These are phyloP conservation scores for Platyura marginata DNA, from an alignment of 1,140 invertebrate genomes.

Conservation along the genomic window DNA sequence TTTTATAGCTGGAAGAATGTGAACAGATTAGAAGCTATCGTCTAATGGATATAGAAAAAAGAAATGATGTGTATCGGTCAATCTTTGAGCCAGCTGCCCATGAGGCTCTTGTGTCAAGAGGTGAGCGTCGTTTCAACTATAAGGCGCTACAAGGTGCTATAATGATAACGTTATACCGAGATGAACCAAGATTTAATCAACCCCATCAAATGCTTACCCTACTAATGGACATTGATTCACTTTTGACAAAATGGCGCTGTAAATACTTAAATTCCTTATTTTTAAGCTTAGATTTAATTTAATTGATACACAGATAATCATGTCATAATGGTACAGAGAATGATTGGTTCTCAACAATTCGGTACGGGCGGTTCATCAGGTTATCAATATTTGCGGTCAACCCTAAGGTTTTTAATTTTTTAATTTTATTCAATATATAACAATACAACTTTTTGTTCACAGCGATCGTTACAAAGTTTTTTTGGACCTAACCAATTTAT, in stretches of 20 bases:
- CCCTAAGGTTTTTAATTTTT: slow-evolving; percentile 77
- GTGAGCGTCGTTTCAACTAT: slow-evolving; percentile 80
- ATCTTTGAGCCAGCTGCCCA: slow-evolving; percentile 74
- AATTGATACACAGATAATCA: slow-evolving; percentile 68
- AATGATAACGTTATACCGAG: slow-evolving; percentile 93
- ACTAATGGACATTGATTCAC: slow-evolving; percentile 94
- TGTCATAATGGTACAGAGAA: slow-evolving; percentile 95
- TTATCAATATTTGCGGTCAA: slow-evolving; percentile 96
- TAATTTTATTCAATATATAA: no score
- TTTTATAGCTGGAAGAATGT: slow-evolving; percentile 30
- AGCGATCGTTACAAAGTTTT: slow-evolving; percentile 99
- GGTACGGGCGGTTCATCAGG: slow-evolving; percentile 97
- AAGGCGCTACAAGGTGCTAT: slow-evolving; percentile 86
- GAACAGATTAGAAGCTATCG: slow-evolving; percentile 38
- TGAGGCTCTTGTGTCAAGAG: slow-evolving; percentile 55
- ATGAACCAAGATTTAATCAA: slow-evolving; percentile 91
- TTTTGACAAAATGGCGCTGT: slow-evolving; percentile 99
- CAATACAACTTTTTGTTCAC: no score
- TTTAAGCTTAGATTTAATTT: slow-evolving; percentile 1
- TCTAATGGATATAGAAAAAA: slow-evolving; percentile 53
- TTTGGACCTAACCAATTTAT: slow-evolving; percentile 92
- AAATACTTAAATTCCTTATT: slow-evolving; percentile 27
- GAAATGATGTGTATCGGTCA: slow-evolving; percentile 68
- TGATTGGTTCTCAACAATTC: slow-evolving; percentile 92
- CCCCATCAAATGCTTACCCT: slow-evolving; percentile 86